Evolutionary conservation across 2,113 vertebrate genomes (phyloP).

Genomic region (Phoenicopterus ruber): DNA sequence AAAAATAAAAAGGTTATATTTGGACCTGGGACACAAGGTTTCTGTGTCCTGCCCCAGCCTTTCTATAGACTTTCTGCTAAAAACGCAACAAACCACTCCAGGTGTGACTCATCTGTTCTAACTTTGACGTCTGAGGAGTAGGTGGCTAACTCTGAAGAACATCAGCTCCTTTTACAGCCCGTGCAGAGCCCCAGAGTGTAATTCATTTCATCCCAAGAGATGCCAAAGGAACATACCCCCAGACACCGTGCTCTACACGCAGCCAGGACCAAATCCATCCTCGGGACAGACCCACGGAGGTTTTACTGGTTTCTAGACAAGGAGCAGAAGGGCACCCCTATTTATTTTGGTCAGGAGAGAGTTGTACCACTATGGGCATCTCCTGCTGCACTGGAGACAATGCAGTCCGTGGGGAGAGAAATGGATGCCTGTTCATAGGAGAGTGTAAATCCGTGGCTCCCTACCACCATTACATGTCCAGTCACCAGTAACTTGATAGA

Average conservation of each 20-base stretch:
- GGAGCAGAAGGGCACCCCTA: background rate
- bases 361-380: background rate
- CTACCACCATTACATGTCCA: background rate
- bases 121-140: background rate
- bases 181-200: background rate
- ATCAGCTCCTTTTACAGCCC: background rate
- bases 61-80: background rate
- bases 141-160: background rate
- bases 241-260: accelerated
- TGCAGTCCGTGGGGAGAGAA: accelerated
- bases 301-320: background rate
- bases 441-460: background rate
- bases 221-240: background rate
- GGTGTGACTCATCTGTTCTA: background rate
- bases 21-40: background rate
- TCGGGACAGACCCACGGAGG: background rate
- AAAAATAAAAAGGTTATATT: background rate
- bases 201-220: background rate
- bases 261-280: background rate
- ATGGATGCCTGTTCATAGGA: background rate
- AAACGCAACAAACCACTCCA: background rate
- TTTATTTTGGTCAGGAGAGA: background rate
- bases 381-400: background rate
- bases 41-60: background rate
- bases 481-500: background rate